Conservation (phyloP, 92 coral and sea anemone species). For the Isaurus tuberculatus region DNA sequence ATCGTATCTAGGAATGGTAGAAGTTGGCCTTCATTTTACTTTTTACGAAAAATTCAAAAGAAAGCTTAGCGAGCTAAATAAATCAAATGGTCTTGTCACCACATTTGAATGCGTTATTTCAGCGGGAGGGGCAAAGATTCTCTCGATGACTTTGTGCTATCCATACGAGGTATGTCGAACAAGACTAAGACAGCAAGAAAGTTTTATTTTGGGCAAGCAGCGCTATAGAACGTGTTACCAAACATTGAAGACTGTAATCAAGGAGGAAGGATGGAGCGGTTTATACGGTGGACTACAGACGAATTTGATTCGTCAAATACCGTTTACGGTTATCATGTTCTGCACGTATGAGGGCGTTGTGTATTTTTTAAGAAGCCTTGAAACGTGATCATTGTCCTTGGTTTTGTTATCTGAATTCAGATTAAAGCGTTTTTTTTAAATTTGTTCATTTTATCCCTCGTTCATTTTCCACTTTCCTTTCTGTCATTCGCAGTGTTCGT, state of each 20-base stretch:
- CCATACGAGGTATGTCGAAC: slow-evolving; percentile 62
- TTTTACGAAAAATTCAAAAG: slow-evolving; percentile 52
- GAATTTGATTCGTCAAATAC: slow-evolving; percentile 57
- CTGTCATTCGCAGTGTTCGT: too few relatives aligned
- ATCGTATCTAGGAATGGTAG: slow-evolving; percentile 58
- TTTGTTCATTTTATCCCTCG: background rate
- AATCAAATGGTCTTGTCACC: slow-evolving; percentile 12
- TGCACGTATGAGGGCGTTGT: slow-evolving; percentile 55
- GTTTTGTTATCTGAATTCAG: background rate
- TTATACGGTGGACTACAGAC: slow-evolving; percentile 61
- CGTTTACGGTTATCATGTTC: slow-evolving; percentile 56
- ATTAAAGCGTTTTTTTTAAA: background rate
- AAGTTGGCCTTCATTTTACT: slow-evolving; percentile 47
- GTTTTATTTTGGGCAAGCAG: slow-evolving; percentile 44
- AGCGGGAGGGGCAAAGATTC: slow-evolving; percentile 28
- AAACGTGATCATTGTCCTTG: background rate
- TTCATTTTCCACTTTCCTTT: background rate
- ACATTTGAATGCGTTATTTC: slow-evolving; percentile 19
- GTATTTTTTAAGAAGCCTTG: slow-evolving; percentile 38
- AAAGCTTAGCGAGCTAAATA: slow-evolving; percentile 31
- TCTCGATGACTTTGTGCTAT: slow-evolving; percentile 56
- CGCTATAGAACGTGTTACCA: slow-evolving; percentile 52
- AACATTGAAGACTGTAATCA: slow-evolving; percentile 38
- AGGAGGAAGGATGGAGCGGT: slow-evolving; percentile 62
- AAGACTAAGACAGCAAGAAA: slow-evolving; percentile 59